phyloP scores from a whole-genome alignment of 2,888 invertebrate species.

The Thymelicus lineola region DNA sequence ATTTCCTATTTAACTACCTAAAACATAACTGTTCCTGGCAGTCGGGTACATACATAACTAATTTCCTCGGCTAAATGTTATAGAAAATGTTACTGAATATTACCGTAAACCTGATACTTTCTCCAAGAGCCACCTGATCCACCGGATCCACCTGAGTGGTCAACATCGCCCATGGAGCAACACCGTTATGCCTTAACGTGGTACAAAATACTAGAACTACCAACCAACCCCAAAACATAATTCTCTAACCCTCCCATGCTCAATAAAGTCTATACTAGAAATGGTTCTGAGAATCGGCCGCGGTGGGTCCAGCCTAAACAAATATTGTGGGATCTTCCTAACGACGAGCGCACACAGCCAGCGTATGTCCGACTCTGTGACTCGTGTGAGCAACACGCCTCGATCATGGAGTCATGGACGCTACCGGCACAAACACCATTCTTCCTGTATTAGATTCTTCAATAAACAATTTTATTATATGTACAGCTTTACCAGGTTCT shows the following conservation, averaged over 20 bases:
- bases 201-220: neutral
- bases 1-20: too few relatives aligned
- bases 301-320: constrained; percentile 68
- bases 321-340: constrained; percentile 68
- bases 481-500: neutral
- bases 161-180: too few relatives aligned
- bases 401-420: constrained; percentile 20
- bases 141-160: too few relatives aligned
- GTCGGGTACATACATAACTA: too few relatives aligned
- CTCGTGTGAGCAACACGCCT: constrained; percentile 8
- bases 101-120: too few relatives aligned
- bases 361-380: too few relatives aligned
- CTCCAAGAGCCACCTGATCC: too few relatives aligned
- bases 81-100: too few relatives aligned
- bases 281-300: constrained; percentile 55
- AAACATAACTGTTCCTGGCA: too few relatives aligned
- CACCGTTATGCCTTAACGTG: too few relatives aligned
- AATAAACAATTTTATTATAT: neutral
- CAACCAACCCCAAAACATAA: constrained; percentile 3
- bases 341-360: constrained; percentile 57
- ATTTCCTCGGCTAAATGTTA: too few relatives aligned
- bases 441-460: neutral
- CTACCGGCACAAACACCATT: constrained; percentile 34
- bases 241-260: constrained; percentile 40
- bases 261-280: constrained; percentile 46